Evolutionary conservation across 2,113 vertebrate species (phyloP).

Genomic region (Xenopus laevis): DNA sequence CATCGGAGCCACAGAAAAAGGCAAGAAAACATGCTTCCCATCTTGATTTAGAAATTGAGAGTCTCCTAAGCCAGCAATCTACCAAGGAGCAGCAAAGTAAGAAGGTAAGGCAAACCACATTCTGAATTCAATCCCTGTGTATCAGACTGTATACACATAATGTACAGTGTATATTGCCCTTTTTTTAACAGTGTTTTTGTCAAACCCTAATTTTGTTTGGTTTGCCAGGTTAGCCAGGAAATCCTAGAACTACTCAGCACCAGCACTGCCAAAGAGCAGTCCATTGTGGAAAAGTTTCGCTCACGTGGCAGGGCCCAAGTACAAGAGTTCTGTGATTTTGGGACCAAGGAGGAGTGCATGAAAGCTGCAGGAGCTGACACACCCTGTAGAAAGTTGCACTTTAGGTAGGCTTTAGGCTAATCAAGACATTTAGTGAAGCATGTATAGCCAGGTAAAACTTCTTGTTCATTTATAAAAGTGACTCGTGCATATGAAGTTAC

Average conservation of each 20-base stretch:
- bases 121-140: no score
- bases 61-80: slow-evolving; percentile 85
- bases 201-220: background rate
- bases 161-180: no score
- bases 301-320: slow-evolving; percentile 88
- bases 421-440: no score
- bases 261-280: slow-evolving; percentile 90
- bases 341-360: slow-evolving; percentile 88
- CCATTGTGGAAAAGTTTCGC: slow-evolving; percentile 89
- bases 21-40: slow-evolving; percentile 77
- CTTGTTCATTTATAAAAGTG: no score
- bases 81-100: slow-evolving; percentile 93
- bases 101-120: slow-evolving; percentile 66
- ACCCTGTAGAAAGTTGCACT: slow-evolving; percentile 85
- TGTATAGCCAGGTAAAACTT: no score
- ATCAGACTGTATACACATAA: no score
- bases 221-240: slow-evolving; percentile 82
- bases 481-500: no score
- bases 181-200: background rate
- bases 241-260: slow-evolving; percentile 88
- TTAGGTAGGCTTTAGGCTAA: slow-evolving; percentile 64
- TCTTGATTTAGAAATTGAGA: slow-evolving; percentile 88
- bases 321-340: slow-evolving; percentile 90
- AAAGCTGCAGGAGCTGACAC: slow-evolving; percentile 75
- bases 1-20: slow-evolving; percentile 70